Conservation (phyloP, 2,888 invertebrate genomes). For the Volucella bombylans region DNA sequence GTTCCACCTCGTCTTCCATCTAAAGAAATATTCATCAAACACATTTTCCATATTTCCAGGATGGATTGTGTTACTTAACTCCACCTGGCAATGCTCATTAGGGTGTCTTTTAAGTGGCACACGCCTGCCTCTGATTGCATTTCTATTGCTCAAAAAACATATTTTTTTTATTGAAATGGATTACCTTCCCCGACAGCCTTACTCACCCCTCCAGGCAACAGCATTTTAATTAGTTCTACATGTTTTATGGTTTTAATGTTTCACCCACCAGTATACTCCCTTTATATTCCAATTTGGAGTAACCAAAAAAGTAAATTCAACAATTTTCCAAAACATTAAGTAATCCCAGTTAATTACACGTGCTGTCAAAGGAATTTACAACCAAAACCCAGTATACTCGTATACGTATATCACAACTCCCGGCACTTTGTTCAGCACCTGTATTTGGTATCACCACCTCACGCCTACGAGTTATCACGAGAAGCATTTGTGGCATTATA, state of each 20-base stretch:
- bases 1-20: too few species aligned
- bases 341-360: constrained; percentile 68
- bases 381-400: constrained; percentile 57
- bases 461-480: constrained; percentile 29
- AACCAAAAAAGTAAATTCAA: constrained; percentile 49
- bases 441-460: constrained; percentile 19
- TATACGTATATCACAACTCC: constrained; percentile 5
- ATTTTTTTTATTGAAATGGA: constrained; percentile 55
- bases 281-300: too few species aligned
- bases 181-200: neutral
- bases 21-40: constrained; percentile 10
- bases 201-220: constrained; percentile 12
- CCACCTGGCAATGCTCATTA: constrained; percentile 17
- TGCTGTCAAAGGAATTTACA: constrained; percentile 71
- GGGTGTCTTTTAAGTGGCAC: constrained; percentile 1
- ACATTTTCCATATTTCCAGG: neutral
- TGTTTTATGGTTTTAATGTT: constrained; percentile 13
- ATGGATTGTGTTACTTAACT: constrained; percentile 36
- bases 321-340: constrained; percentile 72
- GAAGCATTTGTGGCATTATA: constrained; percentile 1
- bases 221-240: constrained; percentile 67
- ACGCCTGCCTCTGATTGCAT: constrained; percentile 47
- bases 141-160: constrained; percentile 37
- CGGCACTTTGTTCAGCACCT: constrained; percentile 40
- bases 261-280: neutral